Percentiles rank a stretch among this genome's conserved stretches.
Evolutionary conservation across 2,797 vertebrate genomes (phyloP).

Genomic region (Bufotes viridis): DNA sequence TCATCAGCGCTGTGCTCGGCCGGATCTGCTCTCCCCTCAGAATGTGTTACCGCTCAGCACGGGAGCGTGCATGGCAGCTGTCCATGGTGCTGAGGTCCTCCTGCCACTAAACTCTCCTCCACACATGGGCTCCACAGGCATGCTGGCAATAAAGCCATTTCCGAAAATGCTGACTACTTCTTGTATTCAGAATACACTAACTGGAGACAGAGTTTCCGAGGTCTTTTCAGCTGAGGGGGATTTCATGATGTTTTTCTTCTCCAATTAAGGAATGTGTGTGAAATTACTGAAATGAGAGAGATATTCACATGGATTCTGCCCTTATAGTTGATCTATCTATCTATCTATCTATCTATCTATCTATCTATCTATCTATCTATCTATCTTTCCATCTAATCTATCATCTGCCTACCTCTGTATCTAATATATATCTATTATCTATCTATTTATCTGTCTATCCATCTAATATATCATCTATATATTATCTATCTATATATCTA

Average conservation of each 20-base stretch:
- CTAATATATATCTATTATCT: too few species aligned
- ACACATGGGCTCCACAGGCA: not conserved
- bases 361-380: conserved; percentile 23
- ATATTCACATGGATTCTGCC: not conserved
- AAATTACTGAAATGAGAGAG: too few species aligned
- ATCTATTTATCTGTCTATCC: not conserved
- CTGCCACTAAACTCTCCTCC: conserved; percentile 68
- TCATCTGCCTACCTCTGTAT: too few species aligned
- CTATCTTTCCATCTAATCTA: not conserved
- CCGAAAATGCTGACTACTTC: not conserved
- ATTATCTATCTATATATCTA: too few species aligned
- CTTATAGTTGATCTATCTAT: conserved; percentile 2
- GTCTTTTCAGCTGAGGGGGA: not conserved
- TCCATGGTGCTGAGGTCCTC: conserved; percentile 65
- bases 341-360: conserved; percentile 9
- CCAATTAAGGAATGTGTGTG: not conserved
- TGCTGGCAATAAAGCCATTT: too few species aligned
- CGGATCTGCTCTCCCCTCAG: conserved; percentile 54
- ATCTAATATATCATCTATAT: not conserved
- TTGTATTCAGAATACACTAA: not conserved
- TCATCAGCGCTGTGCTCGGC: conserved; percentile 57
- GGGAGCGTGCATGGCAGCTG: conserved; percentile 59
- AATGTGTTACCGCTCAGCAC: conserved; percentile 46
- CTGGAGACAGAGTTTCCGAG: not conserved
- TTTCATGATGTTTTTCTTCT: not conserved